Conservation (phyloP, 2,888 invertebrate genomes). For the Drosophila tanythrix region DNA sequence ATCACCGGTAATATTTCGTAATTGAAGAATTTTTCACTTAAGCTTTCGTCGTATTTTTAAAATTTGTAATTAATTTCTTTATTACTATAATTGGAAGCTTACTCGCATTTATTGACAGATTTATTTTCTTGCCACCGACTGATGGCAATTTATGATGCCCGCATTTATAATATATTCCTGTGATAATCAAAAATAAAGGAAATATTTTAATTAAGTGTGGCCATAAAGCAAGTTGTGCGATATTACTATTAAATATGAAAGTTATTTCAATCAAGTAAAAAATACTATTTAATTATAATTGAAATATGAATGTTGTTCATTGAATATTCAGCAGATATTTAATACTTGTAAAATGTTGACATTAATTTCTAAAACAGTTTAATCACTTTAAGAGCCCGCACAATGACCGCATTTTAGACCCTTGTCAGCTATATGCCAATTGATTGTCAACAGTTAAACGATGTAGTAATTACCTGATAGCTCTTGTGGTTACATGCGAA, state of each 20-base stretch:
- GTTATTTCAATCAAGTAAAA: not conserved
- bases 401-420: constrained; percentile 31
- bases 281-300: not conserved
- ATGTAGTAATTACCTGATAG: constrained; percentile 71
- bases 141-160: constrained; percentile 42
- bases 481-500: constrained; percentile 61
- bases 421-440: constrained; percentile 59
- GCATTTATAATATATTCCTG: constrained; percentile 29
- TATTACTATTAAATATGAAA: not conserved
- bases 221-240: constrained; percentile 3
- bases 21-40: constrained; percentile 4
- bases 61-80: constrained; percentile 65
- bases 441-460: constrained; percentile 69
- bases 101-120: constrained; percentile 50
- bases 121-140: constrained; percentile 36
- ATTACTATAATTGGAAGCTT: constrained; percentile 52
- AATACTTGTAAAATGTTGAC: constrained; percentile 6
- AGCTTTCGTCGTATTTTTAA: constrained; percentile 24
- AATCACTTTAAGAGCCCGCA: not conserved
- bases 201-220: constrained; percentile 51
- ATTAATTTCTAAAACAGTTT: constrained; percentile 1
- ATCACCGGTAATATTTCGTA: constrained; percentile 2
- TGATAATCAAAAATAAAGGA: constrained; percentile 15
- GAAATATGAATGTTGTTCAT: not conserved
- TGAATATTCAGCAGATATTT: constrained; percentile 10